phyloP scores from a whole-genome alignment of 2,113 vertebrate species.

The Carlito syrichta region DNA sequence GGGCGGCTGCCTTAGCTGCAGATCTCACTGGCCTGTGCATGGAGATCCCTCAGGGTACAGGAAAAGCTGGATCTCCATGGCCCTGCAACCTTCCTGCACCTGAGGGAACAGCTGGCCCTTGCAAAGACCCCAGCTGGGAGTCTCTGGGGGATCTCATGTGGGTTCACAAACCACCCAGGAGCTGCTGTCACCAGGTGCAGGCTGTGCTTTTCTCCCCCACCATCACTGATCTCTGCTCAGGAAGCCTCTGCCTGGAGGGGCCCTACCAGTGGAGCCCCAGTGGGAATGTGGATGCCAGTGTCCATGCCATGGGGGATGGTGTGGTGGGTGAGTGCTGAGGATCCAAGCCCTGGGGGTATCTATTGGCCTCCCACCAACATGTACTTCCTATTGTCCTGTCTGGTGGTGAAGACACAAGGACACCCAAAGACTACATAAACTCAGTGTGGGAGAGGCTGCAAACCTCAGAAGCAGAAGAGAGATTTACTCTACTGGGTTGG shows the following conservation, averaged over 20 bases:
- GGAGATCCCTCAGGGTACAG: not conserved
- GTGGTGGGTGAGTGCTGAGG: not conserved
- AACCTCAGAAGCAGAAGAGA: not conserved
- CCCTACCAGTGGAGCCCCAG: no score
- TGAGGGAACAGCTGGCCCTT: not conserved
- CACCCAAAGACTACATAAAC: not conserved
- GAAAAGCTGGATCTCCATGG: not conserved
- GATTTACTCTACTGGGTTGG: not conserved
- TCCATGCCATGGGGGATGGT: fast-evolving
- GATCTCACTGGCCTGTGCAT: fast-evolving
- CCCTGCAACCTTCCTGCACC: no score
- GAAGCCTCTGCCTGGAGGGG: not conserved
- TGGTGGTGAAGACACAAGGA: not conserved
- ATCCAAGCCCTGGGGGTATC: not conserved
- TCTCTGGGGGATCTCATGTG: not conserved
- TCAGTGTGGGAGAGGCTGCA: not conserved
- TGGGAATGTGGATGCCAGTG: not conserved
- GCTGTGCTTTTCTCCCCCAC: not conserved
- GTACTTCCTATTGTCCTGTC: not conserved
- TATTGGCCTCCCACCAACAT: not conserved
- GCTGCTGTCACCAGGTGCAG: not conserved
- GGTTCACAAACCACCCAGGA: not conserved
- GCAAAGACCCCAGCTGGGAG: not conserved
- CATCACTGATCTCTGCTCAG: not conserved
- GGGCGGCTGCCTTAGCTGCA: not conserved